These are phyloP conservation scores for Ditula angustiorana DNA, from an alignment of 2,888 invertebrate species.

Conservation along the genomic window DNA sequence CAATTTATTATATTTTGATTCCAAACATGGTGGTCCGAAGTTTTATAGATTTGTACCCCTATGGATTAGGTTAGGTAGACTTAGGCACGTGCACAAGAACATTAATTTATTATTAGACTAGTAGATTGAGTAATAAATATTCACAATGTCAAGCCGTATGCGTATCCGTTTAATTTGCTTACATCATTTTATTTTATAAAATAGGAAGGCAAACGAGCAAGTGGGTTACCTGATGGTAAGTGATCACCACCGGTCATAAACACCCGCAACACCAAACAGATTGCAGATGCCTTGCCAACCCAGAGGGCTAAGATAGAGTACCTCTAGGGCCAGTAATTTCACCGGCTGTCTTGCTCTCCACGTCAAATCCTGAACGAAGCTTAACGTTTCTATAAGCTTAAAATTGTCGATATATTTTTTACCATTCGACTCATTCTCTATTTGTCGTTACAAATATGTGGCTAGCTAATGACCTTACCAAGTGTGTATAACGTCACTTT, in stretches of 20 bases:
- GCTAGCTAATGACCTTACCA: neutral
- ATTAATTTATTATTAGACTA: slow-evolving; percentile 26
- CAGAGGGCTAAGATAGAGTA: too few species aligned
- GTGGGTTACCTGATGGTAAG: too few species aligned
- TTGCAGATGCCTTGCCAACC: too few species aligned
- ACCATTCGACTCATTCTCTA: neutral
- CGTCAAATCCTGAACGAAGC: too few species aligned
- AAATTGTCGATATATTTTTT: neutral
- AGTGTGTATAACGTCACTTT: slow-evolving; percentile 12
- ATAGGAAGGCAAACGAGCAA: too few species aligned
- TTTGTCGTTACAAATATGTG: neutral
- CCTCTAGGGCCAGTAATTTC: too few species aligned
- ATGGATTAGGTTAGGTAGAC: slow-evolving; percentile 17
- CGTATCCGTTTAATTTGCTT: neutral
- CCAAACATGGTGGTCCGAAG: slow-evolving; percentile 12
- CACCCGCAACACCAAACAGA: too few species aligned
- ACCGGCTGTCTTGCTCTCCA: too few species aligned
- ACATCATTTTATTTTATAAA: too few species aligned
- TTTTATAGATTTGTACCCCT: slow-evolving; percentile 31
- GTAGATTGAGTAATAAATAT: slow-evolving; percentile 21
- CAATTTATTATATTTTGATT: slow-evolving; percentile 18
- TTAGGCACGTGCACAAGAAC: slow-evolving; percentile 20
- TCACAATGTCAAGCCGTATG: slow-evolving; percentile 11
- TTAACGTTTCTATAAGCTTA: neutral
- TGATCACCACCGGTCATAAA: too few species aligned